Base-by-base conservation (phyloP, 2,113 vertebrate genomes). In the Tragulus kanchil region DNA sequence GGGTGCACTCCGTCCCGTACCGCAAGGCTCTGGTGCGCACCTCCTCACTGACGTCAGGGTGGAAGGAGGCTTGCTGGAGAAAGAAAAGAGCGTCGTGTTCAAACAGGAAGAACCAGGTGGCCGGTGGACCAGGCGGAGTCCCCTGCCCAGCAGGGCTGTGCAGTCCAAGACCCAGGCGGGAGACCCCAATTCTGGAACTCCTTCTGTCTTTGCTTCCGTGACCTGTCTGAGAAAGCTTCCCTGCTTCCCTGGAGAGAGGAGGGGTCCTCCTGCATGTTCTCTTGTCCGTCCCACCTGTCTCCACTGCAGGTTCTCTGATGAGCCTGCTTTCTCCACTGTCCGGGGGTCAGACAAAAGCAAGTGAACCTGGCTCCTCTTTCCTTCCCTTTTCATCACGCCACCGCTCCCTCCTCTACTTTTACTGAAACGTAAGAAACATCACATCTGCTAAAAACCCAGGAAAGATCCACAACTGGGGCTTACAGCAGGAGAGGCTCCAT, bases 51-150 rank as follows among this genome's bases (percentile, higher is more conserved):
- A 99, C 99, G 1, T 99, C 99, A 5, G 98, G 99, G 96, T 99
- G 99, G 94, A 99, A 99, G 0, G 99, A 99, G 8, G 99, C 99
- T 99, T 99, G 99, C 99, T 99, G 98, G 59, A 85, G 69, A 97
- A 17, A 97, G 45, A 98, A 65, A 97, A 71, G 19, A 93, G 56
- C 1, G 4, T 28, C 2, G 71, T 8, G 59, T 79, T 86, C 71
- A 93, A 89, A 0, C 0, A 28, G 58, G 59, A 69, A 25, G 15
- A 93, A 28, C 12, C 64, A 48, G 21, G 2, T 56, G 42, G 9
- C 8, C 28, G 62, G 54, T 13, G 11, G 9, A 14, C 19, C 6
- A 14, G 65, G 71, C 1, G 6, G n/a, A 19, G 8, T 81, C 31
- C 7, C 45, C 6, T 4, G 6, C 13, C 50, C 1, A 45, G 86